Percentiles rank a stretch among this genome's conserved stretches.
Evolutionary conservation across 2,113 vertebrate species (phyloP).

Genomic region (Eclectus roratus): DNA sequence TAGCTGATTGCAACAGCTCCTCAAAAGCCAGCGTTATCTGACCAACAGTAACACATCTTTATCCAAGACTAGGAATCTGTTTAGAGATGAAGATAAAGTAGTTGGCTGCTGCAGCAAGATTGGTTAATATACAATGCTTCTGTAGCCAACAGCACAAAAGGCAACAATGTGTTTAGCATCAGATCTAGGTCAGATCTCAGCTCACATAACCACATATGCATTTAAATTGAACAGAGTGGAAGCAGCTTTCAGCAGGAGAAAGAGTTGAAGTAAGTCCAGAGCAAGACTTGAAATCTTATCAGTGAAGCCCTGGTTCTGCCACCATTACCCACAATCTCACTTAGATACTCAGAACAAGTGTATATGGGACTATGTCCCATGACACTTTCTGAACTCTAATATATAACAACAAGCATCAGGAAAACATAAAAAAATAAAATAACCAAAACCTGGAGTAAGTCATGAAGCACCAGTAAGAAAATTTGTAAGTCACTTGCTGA

Average conservation of each 20-base stretch:
- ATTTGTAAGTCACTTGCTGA: background rate
- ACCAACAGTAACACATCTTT: background rate
- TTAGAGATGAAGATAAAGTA: conserved; percentile 25
- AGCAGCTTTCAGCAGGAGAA: background rate
- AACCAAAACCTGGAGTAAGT: background rate
- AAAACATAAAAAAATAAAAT: background rate
- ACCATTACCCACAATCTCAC: background rate
- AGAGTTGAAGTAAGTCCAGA: background rate
- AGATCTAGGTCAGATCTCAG: conserved; percentile 61
- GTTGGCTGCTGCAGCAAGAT: conserved; percentile 26
- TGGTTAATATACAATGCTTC: conserved; percentile 15
- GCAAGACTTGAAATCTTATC: conserved; percentile 10
- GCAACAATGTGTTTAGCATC: background rate
- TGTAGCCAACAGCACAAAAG: conserved; percentile 25
- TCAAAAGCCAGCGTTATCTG: conserved; percentile 11
- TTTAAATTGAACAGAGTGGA: background rate
- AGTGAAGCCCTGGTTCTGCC: background rate
- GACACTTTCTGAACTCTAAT: background rate
- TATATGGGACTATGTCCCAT: background rate
- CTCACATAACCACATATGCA: background rate
- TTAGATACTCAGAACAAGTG: background rate
- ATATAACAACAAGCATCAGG: background rate
- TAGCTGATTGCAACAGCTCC: conserved; percentile 21
- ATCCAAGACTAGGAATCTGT: background rate
- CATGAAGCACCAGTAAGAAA: background rate